Evolutionary conservation across 2,888 invertebrate genomes (phyloP).

Genomic region (Oasisia sp.): DNA sequence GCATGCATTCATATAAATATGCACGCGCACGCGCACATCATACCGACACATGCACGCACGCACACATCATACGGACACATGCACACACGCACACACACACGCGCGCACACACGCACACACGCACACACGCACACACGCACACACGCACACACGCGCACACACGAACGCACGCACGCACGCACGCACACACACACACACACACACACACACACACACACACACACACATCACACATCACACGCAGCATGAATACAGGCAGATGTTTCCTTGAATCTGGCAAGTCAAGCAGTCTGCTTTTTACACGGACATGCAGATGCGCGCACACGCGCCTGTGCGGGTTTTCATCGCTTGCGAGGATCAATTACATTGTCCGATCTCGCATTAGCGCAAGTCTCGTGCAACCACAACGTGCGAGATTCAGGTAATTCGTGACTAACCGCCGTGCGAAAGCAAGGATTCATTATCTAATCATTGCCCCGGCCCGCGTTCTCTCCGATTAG

Average conservation of each 20-base stretch:
- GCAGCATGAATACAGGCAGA: too few species aligned
- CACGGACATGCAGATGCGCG: not conserved
- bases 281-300: too few species aligned
- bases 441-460: not conserved
- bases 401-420: not conserved
- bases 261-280: too few species aligned
- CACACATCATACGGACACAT: not conserved
- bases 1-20: too few species aligned
- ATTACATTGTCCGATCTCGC: not conserved
- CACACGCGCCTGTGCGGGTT: not conserved
- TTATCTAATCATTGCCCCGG: not conserved
- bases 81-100: too few species aligned
- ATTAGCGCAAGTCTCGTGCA: not conserved
- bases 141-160: not conserved
- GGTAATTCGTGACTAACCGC: not conserved
- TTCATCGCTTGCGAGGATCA: not conserved
- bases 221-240: not conserved
- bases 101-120: too few species aligned
- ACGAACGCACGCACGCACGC: not conserved
- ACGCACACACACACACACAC: not conserved
- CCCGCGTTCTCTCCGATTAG: not conserved
- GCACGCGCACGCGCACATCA: too few species aligned
- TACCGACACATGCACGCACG: not conserved
- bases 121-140: not conserved
- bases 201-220: not conserved